Conservation (phyloP, 2,888 invertebrate species). For the Odiellus spinosus region DNA sequence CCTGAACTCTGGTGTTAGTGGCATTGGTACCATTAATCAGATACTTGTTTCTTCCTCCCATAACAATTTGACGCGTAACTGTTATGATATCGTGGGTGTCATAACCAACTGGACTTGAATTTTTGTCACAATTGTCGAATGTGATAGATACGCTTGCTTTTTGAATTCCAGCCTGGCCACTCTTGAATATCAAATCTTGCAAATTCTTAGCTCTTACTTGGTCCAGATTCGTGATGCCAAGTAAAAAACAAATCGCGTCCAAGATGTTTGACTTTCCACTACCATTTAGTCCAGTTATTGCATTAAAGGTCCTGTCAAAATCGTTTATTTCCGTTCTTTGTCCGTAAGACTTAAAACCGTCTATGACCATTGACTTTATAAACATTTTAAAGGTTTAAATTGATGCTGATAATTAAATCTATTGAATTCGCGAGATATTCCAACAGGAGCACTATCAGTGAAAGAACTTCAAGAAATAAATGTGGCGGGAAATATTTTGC, state of each 20-base stretch:
- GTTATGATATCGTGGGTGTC: conserved; percentile 78
- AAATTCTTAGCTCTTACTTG: conserved; percentile 78
- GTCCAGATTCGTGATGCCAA: conserved; percentile 42
- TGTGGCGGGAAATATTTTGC: too few relatives aligned
- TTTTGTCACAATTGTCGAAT: conserved; percentile 75
- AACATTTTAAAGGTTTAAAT: conserved; percentile 65
- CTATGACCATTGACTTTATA: conserved; percentile 76
- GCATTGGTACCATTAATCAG: conserved; percentile 82
- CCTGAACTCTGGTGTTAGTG: conserved; percentile 73
- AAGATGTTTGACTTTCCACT: conserved; percentile 95
- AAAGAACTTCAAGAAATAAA: too few relatives aligned
- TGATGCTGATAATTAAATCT: too few relatives aligned
- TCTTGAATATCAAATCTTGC: conserved; percentile 93
- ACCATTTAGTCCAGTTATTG: conserved; percentile 94
- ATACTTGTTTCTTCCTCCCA: conserved; percentile 78
- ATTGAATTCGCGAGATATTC: too few relatives aligned
- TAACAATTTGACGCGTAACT: conserved; percentile 73
- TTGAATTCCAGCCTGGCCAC: conserved; percentile 87
- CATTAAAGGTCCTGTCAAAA: conserved; percentile 90
- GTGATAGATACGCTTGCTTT: conserved; percentile 89
- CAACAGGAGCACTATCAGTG: too few relatives aligned
- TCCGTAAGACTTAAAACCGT: conserved; percentile 97
- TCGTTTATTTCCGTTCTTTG: conserved; percentile 75
- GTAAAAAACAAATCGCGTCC: conserved; percentile 91
- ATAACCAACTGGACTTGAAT: conserved; percentile 75